These are phyloP conservation scores for Poeciliopsis retropinna DNA, from an alignment of 2,113 vertebrate species.

Conservation along the genomic window DNA sequence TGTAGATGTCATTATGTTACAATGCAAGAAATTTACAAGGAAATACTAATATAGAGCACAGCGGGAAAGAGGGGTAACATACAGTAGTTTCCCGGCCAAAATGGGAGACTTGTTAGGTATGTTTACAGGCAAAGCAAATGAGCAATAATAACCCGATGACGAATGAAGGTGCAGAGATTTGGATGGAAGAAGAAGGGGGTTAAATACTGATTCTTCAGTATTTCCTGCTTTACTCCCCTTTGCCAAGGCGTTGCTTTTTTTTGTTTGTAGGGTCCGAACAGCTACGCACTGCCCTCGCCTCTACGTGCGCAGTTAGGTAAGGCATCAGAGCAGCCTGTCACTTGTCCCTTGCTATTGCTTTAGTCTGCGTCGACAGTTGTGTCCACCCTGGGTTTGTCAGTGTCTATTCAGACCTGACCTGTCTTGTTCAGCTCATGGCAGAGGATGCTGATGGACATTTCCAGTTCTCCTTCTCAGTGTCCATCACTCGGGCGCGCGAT, in stretches of 20 bases:
- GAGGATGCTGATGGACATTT: conserved; percentile 80
- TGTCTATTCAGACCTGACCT: conserved; percentile 80
- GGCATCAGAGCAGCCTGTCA: conserved; percentile 77
- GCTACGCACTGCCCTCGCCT: neutral
- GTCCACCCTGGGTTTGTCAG: conserved; percentile 82
- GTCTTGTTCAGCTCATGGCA: conserved; percentile 73
- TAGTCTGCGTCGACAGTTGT: conserved; percentile 76
- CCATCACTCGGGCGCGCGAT: conserved; percentile 72
- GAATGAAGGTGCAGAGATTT: too few species aligned
- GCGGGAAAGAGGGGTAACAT: too few species aligned
- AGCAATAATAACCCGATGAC: too few species aligned
- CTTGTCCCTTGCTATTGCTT: conserved; percentile 74
- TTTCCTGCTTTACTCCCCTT: conserved; percentile 6
- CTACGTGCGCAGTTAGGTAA: conserved; percentile 62
- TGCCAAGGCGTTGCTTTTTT: conserved; percentile 12
- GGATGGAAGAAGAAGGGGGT: neutral
- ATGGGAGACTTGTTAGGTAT: too few species aligned
- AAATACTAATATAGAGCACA: too few species aligned
- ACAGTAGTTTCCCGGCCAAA: too few species aligned
- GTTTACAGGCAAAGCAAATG: too few species aligned
- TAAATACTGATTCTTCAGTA: neutral
- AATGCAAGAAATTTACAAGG: too few species aligned
- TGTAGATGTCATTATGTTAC: too few species aligned
- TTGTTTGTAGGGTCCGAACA: conserved; percentile 38
- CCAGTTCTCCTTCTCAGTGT: conserved; percentile 78